These are phyloP conservation scores for Aporrectodea caliginosa DNA, from an alignment of 1,140 invertebrate species.

Conservation along the genomic window DNA sequence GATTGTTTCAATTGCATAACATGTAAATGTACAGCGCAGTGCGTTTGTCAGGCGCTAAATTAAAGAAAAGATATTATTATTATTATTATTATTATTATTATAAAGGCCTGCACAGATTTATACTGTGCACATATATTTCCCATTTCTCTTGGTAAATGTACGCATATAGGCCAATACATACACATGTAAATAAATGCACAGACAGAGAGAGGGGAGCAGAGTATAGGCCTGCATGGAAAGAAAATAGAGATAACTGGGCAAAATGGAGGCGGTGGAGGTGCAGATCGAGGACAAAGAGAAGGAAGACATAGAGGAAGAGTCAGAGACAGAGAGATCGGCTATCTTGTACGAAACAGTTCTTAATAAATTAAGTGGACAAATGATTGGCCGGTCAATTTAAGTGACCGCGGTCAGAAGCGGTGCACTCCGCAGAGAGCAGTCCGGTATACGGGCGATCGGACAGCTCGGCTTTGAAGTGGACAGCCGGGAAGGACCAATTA, in stretches of 20 bases:
- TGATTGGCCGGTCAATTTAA: not conserved
- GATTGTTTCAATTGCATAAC: too few species aligned
- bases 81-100: too few species aligned
- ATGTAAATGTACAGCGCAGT: too few species aligned
- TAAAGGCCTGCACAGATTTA: too few species aligned
- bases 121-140: too few species aligned
- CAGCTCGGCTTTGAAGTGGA: not conserved
- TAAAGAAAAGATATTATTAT: too few species aligned
- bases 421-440: too few species aligned
- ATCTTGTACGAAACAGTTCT: not conserved
- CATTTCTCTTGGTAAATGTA: too few species aligned
- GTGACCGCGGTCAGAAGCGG: not conserved
- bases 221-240: not conserved
- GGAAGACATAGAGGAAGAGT: not conserved
- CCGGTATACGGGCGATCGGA: not conserved
- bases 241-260: not conserved
- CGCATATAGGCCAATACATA: too few species aligned
- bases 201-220: not conserved
- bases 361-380: slow-evolving; percentile 4
- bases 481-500: not conserved
- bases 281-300: not conserved
- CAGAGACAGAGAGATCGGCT: not conserved
- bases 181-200: too few species aligned
- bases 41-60: too few species aligned
- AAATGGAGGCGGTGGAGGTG: not conserved